Evolutionary conservation across 2,888 invertebrate genomes (phyloP).

Genomic region (Aproaerema taeniolella): DNA sequence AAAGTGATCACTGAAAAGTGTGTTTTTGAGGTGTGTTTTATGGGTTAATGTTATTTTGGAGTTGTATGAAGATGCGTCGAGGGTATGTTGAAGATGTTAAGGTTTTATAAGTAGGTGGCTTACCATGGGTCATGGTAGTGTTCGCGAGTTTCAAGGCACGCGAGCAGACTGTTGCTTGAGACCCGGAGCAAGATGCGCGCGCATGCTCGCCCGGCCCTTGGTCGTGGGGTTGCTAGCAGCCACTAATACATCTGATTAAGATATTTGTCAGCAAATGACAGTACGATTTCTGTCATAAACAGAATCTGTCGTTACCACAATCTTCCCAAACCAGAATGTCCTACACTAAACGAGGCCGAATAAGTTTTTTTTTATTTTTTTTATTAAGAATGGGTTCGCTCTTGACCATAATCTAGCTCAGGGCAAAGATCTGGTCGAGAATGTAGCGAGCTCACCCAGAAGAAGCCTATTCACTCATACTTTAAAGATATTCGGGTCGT

Average conservation of each 20-base stretch:
- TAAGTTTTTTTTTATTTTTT: no score
- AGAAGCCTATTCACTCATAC: no score
- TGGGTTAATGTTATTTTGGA: constrained; percentile 13
- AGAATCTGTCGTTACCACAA: no score
- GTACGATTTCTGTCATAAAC: no score
- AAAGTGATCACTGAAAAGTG: constrained; percentile 56
- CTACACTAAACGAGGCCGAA: no score
- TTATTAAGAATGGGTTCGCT: no score
- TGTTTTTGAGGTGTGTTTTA: constrained; percentile 9
- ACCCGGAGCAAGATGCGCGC: constrained; percentile 48
- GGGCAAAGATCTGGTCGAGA: no score
- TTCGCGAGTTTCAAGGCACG: constrained; percentile 56
- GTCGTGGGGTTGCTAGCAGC: background rate
- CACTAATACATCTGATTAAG: background rate
- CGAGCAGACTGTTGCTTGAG: constrained; percentile 72
- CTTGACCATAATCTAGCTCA: no score
- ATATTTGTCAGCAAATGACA: no score
- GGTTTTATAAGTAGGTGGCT: constrained; percentile 33
- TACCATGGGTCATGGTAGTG: constrained; percentile 63
- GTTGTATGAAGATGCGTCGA: constrained; percentile 14
- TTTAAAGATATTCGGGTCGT: no score
- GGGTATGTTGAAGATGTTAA: constrained; percentile 2
- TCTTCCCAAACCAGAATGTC: no score
- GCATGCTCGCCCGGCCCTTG: constrained; percentile 27
- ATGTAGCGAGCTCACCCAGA: no score